These are phyloP conservation scores for Drosophila mimetica DNA, from an alignment of 2,888 invertebrate genomes.

Conservation along the genomic window DNA sequence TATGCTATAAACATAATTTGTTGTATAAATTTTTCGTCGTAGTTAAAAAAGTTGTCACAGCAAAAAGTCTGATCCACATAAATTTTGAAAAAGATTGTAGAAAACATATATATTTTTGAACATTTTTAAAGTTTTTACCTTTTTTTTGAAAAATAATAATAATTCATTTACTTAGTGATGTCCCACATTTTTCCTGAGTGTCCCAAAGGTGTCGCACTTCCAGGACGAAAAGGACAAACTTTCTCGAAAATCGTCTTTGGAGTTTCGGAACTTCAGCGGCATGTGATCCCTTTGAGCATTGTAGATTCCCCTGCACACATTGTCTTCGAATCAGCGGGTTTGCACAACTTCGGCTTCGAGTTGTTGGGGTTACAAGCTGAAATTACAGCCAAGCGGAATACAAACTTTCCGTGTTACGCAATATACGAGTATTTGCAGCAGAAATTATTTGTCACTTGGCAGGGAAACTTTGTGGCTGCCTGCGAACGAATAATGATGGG, in stretches of 20 bases:
- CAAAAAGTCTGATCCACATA: too few species aligned
- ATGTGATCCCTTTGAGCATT: conserved; percentile 7
- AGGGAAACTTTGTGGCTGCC: conserved; percentile 39
- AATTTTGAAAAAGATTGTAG: too few species aligned
- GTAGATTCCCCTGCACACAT: conserved; percentile 41
- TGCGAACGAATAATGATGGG: background rate
- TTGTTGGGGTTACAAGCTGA: conserved; percentile 44
- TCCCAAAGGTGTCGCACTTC: conserved; percentile 7
- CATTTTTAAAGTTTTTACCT: too few species aligned
- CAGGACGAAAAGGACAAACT: conserved; percentile 13
- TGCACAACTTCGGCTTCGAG: conserved; percentile 36
- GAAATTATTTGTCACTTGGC: conserved; percentile 68
- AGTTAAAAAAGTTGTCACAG: too few species aligned
- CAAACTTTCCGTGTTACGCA: conserved; percentile 69
- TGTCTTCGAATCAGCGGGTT: conserved; percentile 54
- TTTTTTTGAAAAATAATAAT: too few species aligned
- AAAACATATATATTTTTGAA: too few species aligned
- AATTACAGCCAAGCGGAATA: conserved; percentile 51
- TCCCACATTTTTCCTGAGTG: background rate
- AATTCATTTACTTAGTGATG: too few species aligned
- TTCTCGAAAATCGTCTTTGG: conserved; percentile 26
- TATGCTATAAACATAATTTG: too few species aligned
- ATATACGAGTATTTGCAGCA: conserved; percentile 42
- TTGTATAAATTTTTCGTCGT: too few species aligned
- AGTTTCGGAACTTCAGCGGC: conserved; percentile 16